A percentile compares a stretch with the other conserved stretches of the same genome.
Conservation (phyloP, 2,888 invertebrate species). For the Ypsolopha scabrella region DNA sequence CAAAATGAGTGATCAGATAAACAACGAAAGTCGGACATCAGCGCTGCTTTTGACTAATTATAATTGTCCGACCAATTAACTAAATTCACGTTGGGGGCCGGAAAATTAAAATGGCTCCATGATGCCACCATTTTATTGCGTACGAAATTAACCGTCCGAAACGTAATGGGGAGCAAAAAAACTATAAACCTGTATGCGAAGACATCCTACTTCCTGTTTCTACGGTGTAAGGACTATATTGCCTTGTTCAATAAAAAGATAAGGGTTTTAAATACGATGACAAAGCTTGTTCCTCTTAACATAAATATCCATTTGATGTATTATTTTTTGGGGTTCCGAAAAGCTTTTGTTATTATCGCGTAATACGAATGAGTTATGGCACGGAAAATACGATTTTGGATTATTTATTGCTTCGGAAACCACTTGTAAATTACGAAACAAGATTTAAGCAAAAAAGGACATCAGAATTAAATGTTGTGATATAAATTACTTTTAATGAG, state of each 20-base stretch:
- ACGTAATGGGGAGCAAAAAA: conserved; percentile 8
- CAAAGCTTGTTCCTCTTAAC: conserved; percentile 16
- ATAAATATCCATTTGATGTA: conserved; percentile 19
- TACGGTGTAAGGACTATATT: not conserved
- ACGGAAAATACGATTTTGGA: conserved; percentile 14
- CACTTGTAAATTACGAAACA: not conserved
- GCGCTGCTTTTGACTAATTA: conserved; percentile 29
- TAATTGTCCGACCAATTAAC: conserved; percentile 33
- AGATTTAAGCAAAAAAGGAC: not conserved
- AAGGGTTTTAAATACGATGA: conserved; percentile 11
- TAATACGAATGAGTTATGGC: conserved; percentile 13
- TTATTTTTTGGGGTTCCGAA: conserved; percentile 16
- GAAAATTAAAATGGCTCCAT: conserved; percentile 22
- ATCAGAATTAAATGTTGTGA: not conserved
- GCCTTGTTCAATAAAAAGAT: not conserved
- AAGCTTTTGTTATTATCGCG: conserved; percentile 15
- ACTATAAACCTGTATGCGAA: conserved; percentile 3
- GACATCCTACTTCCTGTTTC: conserved; percentile 1
- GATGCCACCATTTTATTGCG: conserved; percentile 18
- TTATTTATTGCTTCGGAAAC: conserved; percentile 13
- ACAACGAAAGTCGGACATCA: conserved; percentile 13
- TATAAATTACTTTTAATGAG: not conserved
- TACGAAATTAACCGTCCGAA: conserved; percentile 19
- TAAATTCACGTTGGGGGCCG: conserved; percentile 23
- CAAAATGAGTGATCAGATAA: conserved; percentile 3